These are phyloP conservation scores for Nomada fucata DNA, from an alignment of 2,888 invertebrate species.

Conservation along the genomic window DNA sequence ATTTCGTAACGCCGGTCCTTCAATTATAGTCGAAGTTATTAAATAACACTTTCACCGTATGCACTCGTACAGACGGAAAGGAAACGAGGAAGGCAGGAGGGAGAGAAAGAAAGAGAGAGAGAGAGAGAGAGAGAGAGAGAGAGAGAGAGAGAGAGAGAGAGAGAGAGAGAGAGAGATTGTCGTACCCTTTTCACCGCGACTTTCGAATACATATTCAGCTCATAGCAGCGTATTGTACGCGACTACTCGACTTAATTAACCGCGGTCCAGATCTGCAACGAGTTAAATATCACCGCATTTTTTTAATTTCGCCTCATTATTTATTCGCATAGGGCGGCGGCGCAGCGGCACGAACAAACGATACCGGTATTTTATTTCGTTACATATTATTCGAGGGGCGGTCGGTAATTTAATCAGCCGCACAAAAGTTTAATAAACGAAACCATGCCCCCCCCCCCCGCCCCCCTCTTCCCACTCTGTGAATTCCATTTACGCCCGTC, in stretches of 20 bases:
- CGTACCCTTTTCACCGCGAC: conserved; percentile 2
- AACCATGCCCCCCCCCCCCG: not conserved
- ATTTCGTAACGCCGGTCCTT: not conserved
- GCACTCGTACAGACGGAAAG: no score
- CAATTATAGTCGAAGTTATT: conserved; percentile 6
- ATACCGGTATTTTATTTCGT: conserved; percentile 43
- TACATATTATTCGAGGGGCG: conserved; percentile 33
- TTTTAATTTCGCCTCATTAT: conserved; percentile 49
- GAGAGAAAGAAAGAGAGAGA: not conserved
- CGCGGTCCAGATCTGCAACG: conserved; percentile 7
- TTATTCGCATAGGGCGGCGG: conserved; percentile 23
- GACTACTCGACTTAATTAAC: conserved; percentile 48
- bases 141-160: no score
- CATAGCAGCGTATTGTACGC: conserved; percentile 24
- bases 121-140: not conserved
- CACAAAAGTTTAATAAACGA: conserved; percentile 49
- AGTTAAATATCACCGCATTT: conserved; percentile 46
- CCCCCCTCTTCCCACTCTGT: conserved; percentile 7
- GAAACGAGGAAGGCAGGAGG: no score
- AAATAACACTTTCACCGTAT: conserved; percentile 12
- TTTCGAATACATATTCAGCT: conserved; percentile 9
- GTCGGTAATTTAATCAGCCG: conserved; percentile 41
- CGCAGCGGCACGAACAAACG: conserved; percentile 9
- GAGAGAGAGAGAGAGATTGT: conserved; percentile 4
- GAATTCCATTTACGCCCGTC: conserved; percentile 37